These are phyloP conservation scores for Phrynocephalus forsythii DNA, from an alignment of 2,797 vertebrate species.

Conservation along the genomic window DNA sequence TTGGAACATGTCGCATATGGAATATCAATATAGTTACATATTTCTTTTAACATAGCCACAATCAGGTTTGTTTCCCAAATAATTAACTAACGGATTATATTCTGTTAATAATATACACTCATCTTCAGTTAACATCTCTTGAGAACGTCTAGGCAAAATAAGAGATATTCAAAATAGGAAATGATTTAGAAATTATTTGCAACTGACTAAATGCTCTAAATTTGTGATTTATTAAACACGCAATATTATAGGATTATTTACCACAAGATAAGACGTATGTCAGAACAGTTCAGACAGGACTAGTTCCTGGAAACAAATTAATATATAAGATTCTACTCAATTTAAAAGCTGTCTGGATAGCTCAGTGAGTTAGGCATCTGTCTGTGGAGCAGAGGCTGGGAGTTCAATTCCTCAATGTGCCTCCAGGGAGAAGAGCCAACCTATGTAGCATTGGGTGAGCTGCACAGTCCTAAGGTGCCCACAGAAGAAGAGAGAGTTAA, in stretches of 20 bases:
- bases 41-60: slow-evolving; percentile 22
- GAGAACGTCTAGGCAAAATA: slow-evolving; percentile 5
- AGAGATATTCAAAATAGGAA: slow-evolving; percentile 39
- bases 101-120: neutral
- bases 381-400: too few species aligned
- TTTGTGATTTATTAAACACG: neutral
- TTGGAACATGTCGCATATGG: neutral
- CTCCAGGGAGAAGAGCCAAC: too few species aligned
- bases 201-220: neutral
- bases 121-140: neutral
- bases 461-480: too few species aligned
- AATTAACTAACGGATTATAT: neutral
- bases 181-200: neutral
- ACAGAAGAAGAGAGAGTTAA: too few species aligned
- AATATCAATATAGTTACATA: neutral
- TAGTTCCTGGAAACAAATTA: neutral
- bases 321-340: neutral
- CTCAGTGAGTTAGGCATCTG: too few species aligned
- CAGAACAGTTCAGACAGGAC: neutral
- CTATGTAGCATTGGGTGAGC: too few species aligned
- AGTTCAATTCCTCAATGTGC: too few species aligned
- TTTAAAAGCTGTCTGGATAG: too few species aligned
- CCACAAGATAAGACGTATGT: neutral
- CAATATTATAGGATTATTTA: neutral
- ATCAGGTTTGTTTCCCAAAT: neutral